phyloP scores from a whole-genome alignment of 1,140 invertebrate species.

The Ericerus pela region DNA sequence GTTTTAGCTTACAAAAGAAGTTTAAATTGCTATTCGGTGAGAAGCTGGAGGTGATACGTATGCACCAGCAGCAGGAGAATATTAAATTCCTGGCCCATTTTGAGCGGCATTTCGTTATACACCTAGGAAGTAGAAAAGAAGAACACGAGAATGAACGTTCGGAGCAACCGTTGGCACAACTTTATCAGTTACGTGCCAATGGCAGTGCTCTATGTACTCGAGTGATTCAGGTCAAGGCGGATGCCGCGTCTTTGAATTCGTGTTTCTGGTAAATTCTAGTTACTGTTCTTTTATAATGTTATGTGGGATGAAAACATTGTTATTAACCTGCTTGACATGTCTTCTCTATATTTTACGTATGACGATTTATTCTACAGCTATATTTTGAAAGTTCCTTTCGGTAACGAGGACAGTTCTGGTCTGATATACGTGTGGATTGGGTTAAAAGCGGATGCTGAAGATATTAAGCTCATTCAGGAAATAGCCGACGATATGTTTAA shows the following conservation, averaged over 20 bases:
- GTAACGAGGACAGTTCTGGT: slow-evolving; percentile 64
- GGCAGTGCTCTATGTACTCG: slow-evolving; percentile 86
- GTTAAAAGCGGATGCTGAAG: slow-evolving; percentile 70
- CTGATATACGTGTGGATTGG: slow-evolving; percentile 98
- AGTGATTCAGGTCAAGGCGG: slow-evolving; percentile 65
- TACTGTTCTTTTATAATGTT: background rate
- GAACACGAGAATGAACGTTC: slow-evolving; percentile 30
- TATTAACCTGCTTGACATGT: background rate
- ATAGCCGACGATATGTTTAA: slow-evolving; percentile 90
- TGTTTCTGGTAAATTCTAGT: slow-evolving; percentile 59
- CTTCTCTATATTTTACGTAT: slow-evolving; percentile 3
- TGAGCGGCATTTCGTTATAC: slow-evolving; percentile 87
- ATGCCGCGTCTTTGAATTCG: slow-evolving; percentile 63
- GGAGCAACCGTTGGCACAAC: slow-evolving; percentile 55
- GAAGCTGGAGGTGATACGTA: slow-evolving; percentile 89
- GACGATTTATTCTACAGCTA: slow-evolving; percentile 47
- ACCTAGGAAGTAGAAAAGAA: slow-evolving; percentile 68
- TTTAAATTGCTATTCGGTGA: slow-evolving; percentile 91
- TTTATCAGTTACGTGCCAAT: slow-evolving; percentile 91
- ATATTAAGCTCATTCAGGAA: slow-evolving; percentile 75
- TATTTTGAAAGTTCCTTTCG: slow-evolving; percentile 89
- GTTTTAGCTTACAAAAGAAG: slow-evolving; percentile 77
- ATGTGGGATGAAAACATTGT: background rate
- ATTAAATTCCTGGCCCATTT: slow-evolving; percentile 98
- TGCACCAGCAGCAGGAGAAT: slow-evolving; percentile 98